Percentiles rank a stretch among this genome's conserved stretches.
Conservation (phyloP, 2,797 vertebrate species). For the Gouania willdenowi region DNA sequence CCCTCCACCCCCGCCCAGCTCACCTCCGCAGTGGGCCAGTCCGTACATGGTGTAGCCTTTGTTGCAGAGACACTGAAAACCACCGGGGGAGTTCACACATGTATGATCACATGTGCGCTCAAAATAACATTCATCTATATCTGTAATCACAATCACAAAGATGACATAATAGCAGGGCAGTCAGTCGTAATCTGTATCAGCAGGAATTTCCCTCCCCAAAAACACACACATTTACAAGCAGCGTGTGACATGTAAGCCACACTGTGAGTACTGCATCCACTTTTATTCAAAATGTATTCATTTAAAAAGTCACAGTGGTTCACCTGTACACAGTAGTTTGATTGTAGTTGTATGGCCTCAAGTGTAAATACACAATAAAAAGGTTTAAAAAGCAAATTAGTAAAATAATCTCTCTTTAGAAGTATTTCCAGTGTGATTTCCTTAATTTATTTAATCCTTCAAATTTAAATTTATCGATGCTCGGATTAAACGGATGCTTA, state of each 20-base stretch:
- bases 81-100: constrained; percentile 91
- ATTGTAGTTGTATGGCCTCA: too few relatives aligned
- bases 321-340: too few relatives aligned
- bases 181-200: constrained; percentile 35
- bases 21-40: constrained; percentile 94
- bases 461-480: too few relatives aligned
- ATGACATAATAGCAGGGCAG: constrained; percentile 59
- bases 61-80: constrained; percentile 90
- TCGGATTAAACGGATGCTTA: too few relatives aligned
- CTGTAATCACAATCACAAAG: constrained; percentile 77
- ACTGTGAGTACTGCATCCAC: not conserved
- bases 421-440: too few relatives aligned
- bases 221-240: constrained; percentile 10
- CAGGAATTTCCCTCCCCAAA: constrained; percentile 54
- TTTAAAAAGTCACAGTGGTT: too few relatives aligned
- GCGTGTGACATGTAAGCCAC: not conserved
- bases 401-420: too few relatives aligned
- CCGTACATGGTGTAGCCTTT: constrained; percentile 92
- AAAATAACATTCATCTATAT: constrained; percentile 96
- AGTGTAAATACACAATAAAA: too few relatives aligned
- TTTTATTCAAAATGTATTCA: too few relatives aligned
- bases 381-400: too few relatives aligned
- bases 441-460: too few relatives aligned
- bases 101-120: constrained; percentile 93
- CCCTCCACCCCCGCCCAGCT: constrained; percentile 35